Base-by-base conservation (phyloP, 2,797 vertebrate genomes). In the Hemitrygon akajei region DNA sequence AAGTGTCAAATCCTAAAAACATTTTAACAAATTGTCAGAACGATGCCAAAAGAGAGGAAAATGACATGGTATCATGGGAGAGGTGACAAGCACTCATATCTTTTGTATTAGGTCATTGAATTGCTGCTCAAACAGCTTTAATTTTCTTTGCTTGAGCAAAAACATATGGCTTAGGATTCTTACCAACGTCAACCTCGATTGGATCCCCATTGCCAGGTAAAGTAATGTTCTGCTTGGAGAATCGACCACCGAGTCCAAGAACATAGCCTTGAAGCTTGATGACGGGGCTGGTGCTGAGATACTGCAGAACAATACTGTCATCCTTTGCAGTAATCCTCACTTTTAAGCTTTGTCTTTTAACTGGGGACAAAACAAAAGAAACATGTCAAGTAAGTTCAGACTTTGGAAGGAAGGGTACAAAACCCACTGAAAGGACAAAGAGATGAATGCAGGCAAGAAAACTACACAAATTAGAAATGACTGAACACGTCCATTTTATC, bases 251-350 rank as follows among this genome's bases (percentile, higher is more conserved):
- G 0, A 99, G 99, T 76, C 99, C 99, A 95, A 99, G 95, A 95
- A 99, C 97, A 96, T 98, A 99, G 40, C 99, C 99, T 96, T 98
- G 97, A 7, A 99, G 96, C 94, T 97, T 99, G 80, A 96, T 97
- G 94, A 97, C 97, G 40, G 96, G 95, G 77, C 96, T 97, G 91
- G 97, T 97, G 80, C 96, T 97, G 93, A 98, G 94, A 94, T 98
- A 99, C 95, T 97, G 98, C 97, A 99, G 97, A 94, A 97, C 95
- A 66, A 99, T 97, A 0, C 98, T 98, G 96, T 99, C 98, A 89
- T 97, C 97, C n/a, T 98, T 98, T 80, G 97, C 97, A 27, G 97
- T 99, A 96, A 99, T 98, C 76, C 97, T 98, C 94, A 99, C 98
- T 95, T 98, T 98, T 96, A 98, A 97, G 95, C 96, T 98, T 95